Base-by-base conservation (phyloP, 30 jellyfish, hydroid and myxozoan species). In the Pelagia noctiluca region DNA sequence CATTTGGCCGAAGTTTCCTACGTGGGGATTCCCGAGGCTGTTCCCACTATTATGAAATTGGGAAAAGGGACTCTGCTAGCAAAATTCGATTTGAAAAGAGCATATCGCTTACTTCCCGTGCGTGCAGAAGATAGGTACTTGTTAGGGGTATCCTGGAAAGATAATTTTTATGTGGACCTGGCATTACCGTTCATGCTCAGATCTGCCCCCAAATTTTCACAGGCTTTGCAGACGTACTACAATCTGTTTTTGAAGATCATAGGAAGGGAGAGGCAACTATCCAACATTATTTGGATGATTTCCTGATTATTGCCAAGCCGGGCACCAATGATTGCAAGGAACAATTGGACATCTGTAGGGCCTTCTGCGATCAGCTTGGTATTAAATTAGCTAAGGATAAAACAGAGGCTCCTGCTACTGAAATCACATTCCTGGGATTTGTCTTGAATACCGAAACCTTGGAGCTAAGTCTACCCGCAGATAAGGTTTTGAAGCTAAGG, bases 171-270 rank as follows among this genome's bases (percentile, higher is more conserved):
- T 70, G 90, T 88, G 33, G 97, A 80, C 31, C 71, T 88, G 1
- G 97, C 95, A 2, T 34, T 88, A 11, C 97, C 94, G 0, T 88
- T 88, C 49, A 95, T 94, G 16, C 71, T 90, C 13, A 49, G 97
- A 0, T 80, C 96, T 25, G 97, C 95, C 24, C 97, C 97, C 37
- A 32, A 36, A 88, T 57, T 29, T 88, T 88, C 62, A 68, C 89
- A 28, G n/a, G 86, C 11, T 80, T 88, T 71, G 88, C 95, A 8
- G 86, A 88, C 63, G 80, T 88, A 16, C 54, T 88, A 26, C 18
- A 32, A 60, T 33, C 53, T 35, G 3, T 21, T 21, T 5, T 35
- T 13, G 42, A 42, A 46, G 42, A 12, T 24, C 46, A 21, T 24
- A 3, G 46, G 42, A 19, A 13, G 69, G 5, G 35, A 2, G 35